Evolutionary conservation across 2,113 vertebrate genomes (phyloP), one percentile per base, ranked within the genome.

Genomic region (Platysternon megacephalum): DNA sequence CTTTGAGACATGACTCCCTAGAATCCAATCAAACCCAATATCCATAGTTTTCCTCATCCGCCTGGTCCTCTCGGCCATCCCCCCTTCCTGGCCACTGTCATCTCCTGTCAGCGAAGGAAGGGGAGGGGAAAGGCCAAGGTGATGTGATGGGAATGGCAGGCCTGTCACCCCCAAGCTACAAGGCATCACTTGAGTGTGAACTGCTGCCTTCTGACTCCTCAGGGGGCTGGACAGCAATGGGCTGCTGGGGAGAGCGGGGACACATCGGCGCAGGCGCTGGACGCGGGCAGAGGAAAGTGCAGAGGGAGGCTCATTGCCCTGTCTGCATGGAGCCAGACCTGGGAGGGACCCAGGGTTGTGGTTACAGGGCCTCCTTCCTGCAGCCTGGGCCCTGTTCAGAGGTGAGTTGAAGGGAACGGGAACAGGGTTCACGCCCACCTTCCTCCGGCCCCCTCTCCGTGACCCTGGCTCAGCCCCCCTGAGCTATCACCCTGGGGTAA

Each of bases 11-110:
- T 11, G 48, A 53, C 52, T 83, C 65, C 22, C 39, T 48, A 32
- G 86, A 35, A 6, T 17, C 74, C 72, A 74, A 35, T n/a, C 80
- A 55, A 81, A 48, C 51, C 3, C 58, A 35, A 28, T 79, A 52
- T 80, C 79, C 28, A 2, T 42, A 0, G 0, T 5, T 14, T 58
- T 72, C 22, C 11, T 79, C 29, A 19, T 42, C 68, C 68, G 48
- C 22, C 56, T 12, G 46, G 5, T 35, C n/a, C 53, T 83, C 53
- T 56, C 14, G 0, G 2, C 79, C 65, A 21, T 80, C 79, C n/a
- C 14, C 1, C 0, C 32, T 55, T 14, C 46, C 51, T 13, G 29
- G 16, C 12, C 81, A 68, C 24, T 2, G 19, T 11, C 17, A 4
- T 44, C 11, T 14, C 56, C 80, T 32, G 51, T 1, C 78, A 19